Percentiles rank a stretch among this genome's conserved stretches.
These are phyloP conservation scores for Macquaria ambigua DNA, from an alignment of 2,113 vertebrate genomes.

Conservation along the genomic window DNA sequence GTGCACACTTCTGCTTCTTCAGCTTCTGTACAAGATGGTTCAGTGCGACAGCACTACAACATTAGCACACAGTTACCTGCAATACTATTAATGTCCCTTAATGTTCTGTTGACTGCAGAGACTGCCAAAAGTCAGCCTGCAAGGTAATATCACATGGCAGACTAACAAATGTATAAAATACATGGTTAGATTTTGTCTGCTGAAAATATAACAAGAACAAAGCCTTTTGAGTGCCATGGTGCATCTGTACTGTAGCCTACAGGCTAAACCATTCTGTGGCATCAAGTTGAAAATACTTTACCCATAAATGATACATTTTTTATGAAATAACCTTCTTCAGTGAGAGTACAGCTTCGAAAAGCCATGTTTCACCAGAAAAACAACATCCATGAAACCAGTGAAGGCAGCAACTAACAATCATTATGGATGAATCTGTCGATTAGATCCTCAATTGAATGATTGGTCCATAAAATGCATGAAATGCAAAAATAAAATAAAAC, in stretches of 20 bases:
- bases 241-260: neutral
- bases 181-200: neutral
- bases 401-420: neutral
- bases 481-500: neutral
- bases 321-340: neutral
- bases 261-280: neutral
- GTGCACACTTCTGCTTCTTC: slow-evolving; percentile 10
- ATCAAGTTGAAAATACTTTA: neutral
- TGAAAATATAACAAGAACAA: neutral
- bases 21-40: slow-evolving; percentile 8
- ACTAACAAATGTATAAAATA: neutral
- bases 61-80: neutral
- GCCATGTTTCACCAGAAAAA: neutral
- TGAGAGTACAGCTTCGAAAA: neutral
- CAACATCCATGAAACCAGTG: neutral
- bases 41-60: slow-evolving; percentile 11
- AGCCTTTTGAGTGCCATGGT: neutral
- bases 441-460: neutral
- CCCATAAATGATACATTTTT: neutral
- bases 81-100: neutral
- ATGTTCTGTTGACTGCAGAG: neutral
- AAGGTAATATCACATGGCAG: slow-evolving; percentile 14
- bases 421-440: neutral
- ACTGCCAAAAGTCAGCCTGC: neutral
- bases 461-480: neutral